Conservation (phyloP, 1,140 invertebrate genomes). For the Hycleus cichorii region DNA sequence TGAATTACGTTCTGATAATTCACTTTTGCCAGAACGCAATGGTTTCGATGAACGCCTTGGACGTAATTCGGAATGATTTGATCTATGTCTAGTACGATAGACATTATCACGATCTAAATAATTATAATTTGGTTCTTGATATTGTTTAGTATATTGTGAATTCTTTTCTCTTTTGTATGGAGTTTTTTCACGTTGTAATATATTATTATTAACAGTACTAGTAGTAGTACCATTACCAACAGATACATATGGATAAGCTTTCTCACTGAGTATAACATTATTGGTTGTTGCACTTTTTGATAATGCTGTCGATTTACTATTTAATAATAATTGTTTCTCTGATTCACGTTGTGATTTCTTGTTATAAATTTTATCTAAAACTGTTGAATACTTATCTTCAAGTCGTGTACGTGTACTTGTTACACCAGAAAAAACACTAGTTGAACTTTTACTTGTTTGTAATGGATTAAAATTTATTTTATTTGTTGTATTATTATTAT, state of each 20-base stretch:
- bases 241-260: slow-evolving; percentile 54
- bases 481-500: too few species aligned
- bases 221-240: background rate
- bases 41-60: slow-evolving; percentile 41
- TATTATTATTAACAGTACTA: slow-evolving; percentile 5
- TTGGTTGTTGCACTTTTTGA: slow-evolving; percentile 54
- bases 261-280: slow-evolving; percentile 54
- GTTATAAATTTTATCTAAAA: slow-evolving; percentile 58
- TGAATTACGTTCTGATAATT: slow-evolving; percentile 41
- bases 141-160: slow-evolving; percentile 11
- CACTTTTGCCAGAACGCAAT: slow-evolving; percentile 46
- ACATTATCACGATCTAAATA: slow-evolving; percentile 33
- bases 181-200: slow-evolving; percentile 48
- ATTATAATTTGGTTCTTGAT: slow-evolving; percentile 33
- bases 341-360: slow-evolving; percentile 49
- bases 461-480: slow-evolving; percentile 14
- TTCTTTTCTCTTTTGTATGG: slow-evolving; percentile 36
- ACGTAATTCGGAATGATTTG: slow-evolving; percentile 39
- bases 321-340: slow-evolving; percentile 47
- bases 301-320: slow-evolving; percentile 24
- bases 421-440: slow-evolving; percentile 35
- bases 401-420: slow-evolving; percentile 53
- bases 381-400: slow-evolving; percentile 66
- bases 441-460: slow-evolving; percentile 42
- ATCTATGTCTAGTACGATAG: slow-evolving; percentile 32